These are phyloP conservation scores for Chelon labrosus DNA, from an alignment of 2,797 vertebrate species.

Conservation along the genomic window DNA sequence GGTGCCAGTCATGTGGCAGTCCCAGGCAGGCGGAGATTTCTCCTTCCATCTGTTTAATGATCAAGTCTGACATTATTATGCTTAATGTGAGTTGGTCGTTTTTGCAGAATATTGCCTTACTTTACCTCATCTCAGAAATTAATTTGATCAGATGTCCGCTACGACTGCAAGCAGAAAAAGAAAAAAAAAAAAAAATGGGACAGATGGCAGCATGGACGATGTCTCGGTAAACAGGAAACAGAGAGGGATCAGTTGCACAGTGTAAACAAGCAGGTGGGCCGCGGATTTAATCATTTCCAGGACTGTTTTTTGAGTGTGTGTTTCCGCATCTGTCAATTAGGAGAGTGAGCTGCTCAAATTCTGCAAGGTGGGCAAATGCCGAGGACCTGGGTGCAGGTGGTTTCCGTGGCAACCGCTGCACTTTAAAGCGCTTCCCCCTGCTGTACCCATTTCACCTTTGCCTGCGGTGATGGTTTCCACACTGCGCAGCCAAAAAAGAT, in stretches of 20 bases:
- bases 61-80: no score
- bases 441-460: constrained; percentile 58
- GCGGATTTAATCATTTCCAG: constrained; percentile 49
- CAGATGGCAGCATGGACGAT: constrained; percentile 48
- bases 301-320: constrained; percentile 23
- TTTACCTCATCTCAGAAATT: no score
- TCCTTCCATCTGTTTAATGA: no score
- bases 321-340: constrained; percentile 62
- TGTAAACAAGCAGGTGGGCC: constrained; percentile 67
- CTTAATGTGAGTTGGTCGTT: no score
- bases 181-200: constrained; percentile 9
- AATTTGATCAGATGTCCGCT: no score
- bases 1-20: no score
- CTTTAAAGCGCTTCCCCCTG: constrained; percentile 40
- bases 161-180: no score
- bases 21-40: no score
- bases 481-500: constrained; percentile 56
- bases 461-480: constrained; percentile 61
- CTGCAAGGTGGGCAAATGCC: constrained; percentile 60
- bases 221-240: constrained; percentile 57
- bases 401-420: constrained; percentile 70
- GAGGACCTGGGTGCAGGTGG: constrained; percentile 68
- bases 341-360: constrained; percentile 24
- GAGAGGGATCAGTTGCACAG: constrained; percentile 39
- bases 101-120: no score